phyloP scores from a whole-genome alignment of 2,113 vertebrate genomes.

The Nerophis lumbriciformis region DNA sequence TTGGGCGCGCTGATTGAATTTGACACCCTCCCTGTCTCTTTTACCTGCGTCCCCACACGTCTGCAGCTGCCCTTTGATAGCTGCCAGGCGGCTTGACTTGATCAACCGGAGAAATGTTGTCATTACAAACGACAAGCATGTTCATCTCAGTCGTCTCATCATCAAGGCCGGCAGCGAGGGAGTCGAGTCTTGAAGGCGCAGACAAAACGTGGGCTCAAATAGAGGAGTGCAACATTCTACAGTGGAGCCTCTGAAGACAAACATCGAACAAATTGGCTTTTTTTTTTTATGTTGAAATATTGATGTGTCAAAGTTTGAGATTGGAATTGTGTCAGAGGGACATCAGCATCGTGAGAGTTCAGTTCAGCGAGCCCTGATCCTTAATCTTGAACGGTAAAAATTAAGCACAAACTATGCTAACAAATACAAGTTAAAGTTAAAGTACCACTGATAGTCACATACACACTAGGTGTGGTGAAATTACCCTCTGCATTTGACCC shows the following conservation, averaged over 20 bases:
- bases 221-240: neutral
- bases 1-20: slow-evolving; percentile 51
- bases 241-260: slow-evolving; percentile 1
- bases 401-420: no score
- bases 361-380: no score
- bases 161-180: slow-evolving; percentile 39
- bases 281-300: no score
- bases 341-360: no score
- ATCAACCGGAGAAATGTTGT: slow-evolving; percentile 61
- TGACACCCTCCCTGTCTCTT: slow-evolving; percentile 57
- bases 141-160: slow-evolving; percentile 55
- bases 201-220: neutral
- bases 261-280: neutral
- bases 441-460: no score
- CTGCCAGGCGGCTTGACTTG: slow-evolving; percentile 56
- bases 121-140: slow-evolving; percentile 58
- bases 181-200: slow-evolving; percentile 43
- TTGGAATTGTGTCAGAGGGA: no score
- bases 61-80: slow-evolving; percentile 54
- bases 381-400: no score
- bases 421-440: no score
- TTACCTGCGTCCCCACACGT: slow-evolving; percentile 57
- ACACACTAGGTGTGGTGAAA: no score
- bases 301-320: no score
- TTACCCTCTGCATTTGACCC: no score